phyloP scores from a whole-genome alignment of 2,113 vertebrate species.

The Sylvietta virens region DNA sequence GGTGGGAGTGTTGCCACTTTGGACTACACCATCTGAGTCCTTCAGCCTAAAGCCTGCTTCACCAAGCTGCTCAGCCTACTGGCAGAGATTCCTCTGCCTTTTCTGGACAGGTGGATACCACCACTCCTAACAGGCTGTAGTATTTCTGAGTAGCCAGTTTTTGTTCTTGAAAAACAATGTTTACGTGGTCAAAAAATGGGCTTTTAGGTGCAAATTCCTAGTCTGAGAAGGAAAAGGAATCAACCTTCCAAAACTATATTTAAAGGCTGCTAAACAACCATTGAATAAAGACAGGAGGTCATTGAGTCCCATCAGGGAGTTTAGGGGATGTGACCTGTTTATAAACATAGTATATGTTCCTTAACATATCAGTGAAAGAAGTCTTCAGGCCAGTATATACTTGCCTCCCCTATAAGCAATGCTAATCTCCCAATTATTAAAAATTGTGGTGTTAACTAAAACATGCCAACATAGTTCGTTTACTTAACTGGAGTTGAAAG shows the following conservation, averaged over 20 bases:
- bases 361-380: background rate
- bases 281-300: background rate
- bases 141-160: background rate
- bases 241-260: background rate
- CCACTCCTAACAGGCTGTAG: background rate
- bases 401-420: background rate
- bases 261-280: background rate
- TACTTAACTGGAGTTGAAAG: background rate
- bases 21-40: accelerated
- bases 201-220: background rate
- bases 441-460: background rate
- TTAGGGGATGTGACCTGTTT: background rate
- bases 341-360: background rate
- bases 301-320: background rate
- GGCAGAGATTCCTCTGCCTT: background rate
- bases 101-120: background rate
- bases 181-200: background rate
- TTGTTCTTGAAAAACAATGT: background rate
- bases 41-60: background rate
- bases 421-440: background rate
- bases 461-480: background rate
- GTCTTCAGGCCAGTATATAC: background rate
- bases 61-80: background rate
- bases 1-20: background rate
- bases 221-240: background rate